Evolutionary conservation across 2,113 vertebrate species (phyloP), one percentile per base, ranked within the genome.

Genomic region (Epinephelus lanceolatus): DNA sequence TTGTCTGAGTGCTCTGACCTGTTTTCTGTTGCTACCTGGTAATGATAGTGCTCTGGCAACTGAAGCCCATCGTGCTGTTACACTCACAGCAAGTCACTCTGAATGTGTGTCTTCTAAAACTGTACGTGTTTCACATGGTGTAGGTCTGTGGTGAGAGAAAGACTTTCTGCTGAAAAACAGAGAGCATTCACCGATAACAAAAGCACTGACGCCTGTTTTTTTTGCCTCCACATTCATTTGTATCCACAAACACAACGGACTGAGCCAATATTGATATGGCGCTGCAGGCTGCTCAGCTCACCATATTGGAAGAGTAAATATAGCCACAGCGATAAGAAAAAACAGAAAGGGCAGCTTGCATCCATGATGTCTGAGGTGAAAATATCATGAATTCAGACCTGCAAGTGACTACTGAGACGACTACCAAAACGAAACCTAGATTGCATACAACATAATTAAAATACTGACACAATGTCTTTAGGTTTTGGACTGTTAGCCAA

Each of bases 221-320:
- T 89, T 94, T 37, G 33, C 33, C 33, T 77, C 76, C 69, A 86
- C 89, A 83, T 88, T 87, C 70, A 84, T 92, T 90, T 89, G 84
- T 92, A 86, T 93, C 86, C 62, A 84, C 90, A 92, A 91, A 91
- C 90, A 90, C 75, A 70, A 80, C 73, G 5, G 78, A 76, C 91
- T 88, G 88, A 94, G 89, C 86, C 78, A 94, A 95, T 91, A 94
- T 91, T 95, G 94, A 94, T 94, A 89, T 78, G 89, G 79, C 71
- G 77, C 86, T 70, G 84, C 86, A 81, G 87, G 84, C 89, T 65
- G 81, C 91, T 80, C 70, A 27, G 81, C 91, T 72, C 89, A 79
- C 84, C 80, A 82, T 70, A 73, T 71, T 91, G 79, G 87, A 85
- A 89, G 87, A 93, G 88, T 88, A 95, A 95, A 94, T 91, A 93